Base-by-base conservation (phyloP, 2,888 invertebrate species). In the Polyploca ridens region DNA sequence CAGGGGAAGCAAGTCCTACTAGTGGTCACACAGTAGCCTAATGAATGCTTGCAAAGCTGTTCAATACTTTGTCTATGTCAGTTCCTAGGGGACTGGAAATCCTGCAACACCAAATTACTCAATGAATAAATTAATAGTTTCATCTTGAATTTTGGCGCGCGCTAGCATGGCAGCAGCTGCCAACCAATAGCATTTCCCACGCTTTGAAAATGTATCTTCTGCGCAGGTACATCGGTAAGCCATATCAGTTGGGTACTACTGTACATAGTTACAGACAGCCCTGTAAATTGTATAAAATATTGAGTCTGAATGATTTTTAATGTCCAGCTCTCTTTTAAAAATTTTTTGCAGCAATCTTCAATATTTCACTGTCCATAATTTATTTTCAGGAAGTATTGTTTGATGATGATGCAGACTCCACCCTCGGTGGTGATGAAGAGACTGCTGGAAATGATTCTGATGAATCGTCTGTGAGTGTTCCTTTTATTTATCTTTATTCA, bases 381-480 rank as follows among this genome's bases (percentile, higher is more conserved):
- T 5, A 4, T 66, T 83, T 86, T n/a, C 72, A 94, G 94, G 88
- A 86, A 74, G 89, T 93, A 6, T 66, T 94, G 70, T 96, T 95
- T 85, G 91, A 94, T 60, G 95, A 95, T 62, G 94, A 94, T 74
- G 95, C 93, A n/a, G 95, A 95, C 72, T 90, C 81, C 77, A 94
- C 85, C 73, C 88, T 88, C 66, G 90, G 82, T 63, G 90, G 82
- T 63, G 86, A 88, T 63, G 87, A 89, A 35, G 82, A 83, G 58
- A 71, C 77, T 49, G 74, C 71, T 33, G 81, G 73, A 41, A 75
- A 71, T 62, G 82, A 72, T 58, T 78, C 81, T 27, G 84, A 82
- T 38, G 84, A 82, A 62, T 91, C 91, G 49, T 90, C 93, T 46
- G 93, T 93, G 75, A 85, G 89, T 82, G 63, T 61, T 58, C 61